Percentiles rank a stretch among this genome's conserved stretches.
Evolutionary conservation across 2,113 vertebrate genomes (phyloP).

Genomic region (Calidris pugnax): DNA sequence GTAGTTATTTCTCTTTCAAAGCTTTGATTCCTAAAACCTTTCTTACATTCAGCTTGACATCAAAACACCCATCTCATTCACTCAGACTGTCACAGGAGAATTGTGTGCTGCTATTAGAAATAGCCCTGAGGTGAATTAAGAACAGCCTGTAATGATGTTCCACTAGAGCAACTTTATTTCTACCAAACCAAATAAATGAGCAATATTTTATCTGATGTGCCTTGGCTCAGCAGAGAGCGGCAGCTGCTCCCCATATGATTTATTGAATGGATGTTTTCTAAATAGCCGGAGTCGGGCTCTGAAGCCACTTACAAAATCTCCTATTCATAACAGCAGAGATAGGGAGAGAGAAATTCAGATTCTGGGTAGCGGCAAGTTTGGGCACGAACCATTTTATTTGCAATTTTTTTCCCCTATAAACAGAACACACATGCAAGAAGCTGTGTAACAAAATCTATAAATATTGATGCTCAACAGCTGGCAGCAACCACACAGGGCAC

Average conservation of each 20-base stretch:
- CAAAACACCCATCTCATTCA: slow-evolving; percentile 65
- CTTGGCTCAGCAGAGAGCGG: slow-evolving; percentile 21
- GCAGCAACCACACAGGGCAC: background rate
- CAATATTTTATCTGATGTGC: slow-evolving; percentile 35
- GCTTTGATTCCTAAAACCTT: slow-evolving; percentile 59
- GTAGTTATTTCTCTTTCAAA: slow-evolving; percentile 41
- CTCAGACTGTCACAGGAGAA: slow-evolving; percentile 23
- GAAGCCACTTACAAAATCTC: background rate
- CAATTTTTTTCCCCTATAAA: background rate
- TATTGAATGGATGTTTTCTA: slow-evolving; percentile 23
- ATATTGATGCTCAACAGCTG: background rate
- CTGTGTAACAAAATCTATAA: background rate
- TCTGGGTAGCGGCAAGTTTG: background rate
- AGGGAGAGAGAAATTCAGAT: background rate
- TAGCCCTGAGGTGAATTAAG: slow-evolving; percentile 60
- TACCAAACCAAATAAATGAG: slow-evolving; percentile 38
- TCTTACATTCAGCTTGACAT: slow-evolving; percentile 44
- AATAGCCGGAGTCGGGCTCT: background rate
- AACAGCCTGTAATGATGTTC: slow-evolving; percentile 55
- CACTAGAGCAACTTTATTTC: slow-evolving; percentile 47
- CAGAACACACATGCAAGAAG: background rate
- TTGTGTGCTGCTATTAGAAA: slow-evolving; percentile 25
- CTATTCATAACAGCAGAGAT: background rate
- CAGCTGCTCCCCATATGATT: slow-evolving; percentile 56
- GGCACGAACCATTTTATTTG: background rate